Conservation (phyloP, 2,888 invertebrate genomes). For the Ametastegia equiseti region DNA sequence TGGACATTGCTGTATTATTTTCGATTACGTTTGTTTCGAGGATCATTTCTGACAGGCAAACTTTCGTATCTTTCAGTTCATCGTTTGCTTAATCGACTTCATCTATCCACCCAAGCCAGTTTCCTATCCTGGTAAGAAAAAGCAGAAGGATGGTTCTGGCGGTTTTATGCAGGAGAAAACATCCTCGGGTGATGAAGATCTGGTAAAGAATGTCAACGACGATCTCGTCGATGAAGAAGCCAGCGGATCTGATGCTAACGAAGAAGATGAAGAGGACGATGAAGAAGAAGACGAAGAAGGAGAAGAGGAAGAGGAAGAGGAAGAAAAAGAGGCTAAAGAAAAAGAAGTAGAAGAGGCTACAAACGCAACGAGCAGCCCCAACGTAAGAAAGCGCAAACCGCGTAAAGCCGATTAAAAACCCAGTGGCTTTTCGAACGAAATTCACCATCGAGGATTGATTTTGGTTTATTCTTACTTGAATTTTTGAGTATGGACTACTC, state of each 20-base stretch:
- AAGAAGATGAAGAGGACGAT: constrained; percentile 77
- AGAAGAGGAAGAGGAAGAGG: constrained; percentile 74
- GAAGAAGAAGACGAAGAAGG: constrained; percentile 65
- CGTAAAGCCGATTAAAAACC: constrained; percentile 83
- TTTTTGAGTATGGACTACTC: background rate
- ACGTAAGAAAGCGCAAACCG: constrained; percentile 85
- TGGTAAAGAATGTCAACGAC: constrained; percentile 82
- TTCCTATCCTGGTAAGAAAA: constrained; percentile 71
- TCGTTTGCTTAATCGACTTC: constrained; percentile 92
- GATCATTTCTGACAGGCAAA: background rate
- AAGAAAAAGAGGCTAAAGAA: constrained; percentile 63
- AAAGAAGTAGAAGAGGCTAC: constrained; percentile 67
- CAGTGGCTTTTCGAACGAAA: background rate
- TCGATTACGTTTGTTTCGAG: background rate
- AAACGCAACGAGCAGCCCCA: constrained; percentile 76
- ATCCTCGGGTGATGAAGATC: constrained; percentile 72
- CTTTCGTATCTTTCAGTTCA: constrained; percentile 78
- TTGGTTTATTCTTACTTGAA: background rate
- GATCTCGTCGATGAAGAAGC: constrained; percentile 82
- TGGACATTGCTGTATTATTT: background rate
- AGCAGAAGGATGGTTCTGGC: constrained; percentile 71
- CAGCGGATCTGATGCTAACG: constrained; percentile 72
- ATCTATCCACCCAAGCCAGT: constrained; percentile 87
- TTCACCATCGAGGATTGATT: background rate
- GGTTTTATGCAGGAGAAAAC: constrained; percentile 72